phyloP scores from a whole-genome alignment of 2,113 vertebrate species.

The Prochilodus magdalenae region DNA sequence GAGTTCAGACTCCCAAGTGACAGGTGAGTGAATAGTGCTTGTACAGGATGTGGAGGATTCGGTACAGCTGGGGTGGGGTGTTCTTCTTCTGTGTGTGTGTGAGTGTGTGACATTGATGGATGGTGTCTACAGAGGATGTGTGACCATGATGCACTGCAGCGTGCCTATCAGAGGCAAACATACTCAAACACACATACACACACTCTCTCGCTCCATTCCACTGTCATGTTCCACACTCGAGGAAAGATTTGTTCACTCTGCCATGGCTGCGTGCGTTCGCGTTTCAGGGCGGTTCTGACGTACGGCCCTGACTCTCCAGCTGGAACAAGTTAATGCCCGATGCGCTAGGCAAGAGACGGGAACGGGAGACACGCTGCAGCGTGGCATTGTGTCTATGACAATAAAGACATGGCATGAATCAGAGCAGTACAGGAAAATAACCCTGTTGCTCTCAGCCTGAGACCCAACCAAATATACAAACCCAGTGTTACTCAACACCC shows the following conservation, averaged over 20 bases:
- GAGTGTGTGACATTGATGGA: background rate
- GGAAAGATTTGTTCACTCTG: background rate
- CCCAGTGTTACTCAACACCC: background rate
- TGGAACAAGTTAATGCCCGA: constrained; percentile 12
- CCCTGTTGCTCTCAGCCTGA: background rate
- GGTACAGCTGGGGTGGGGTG: background rate
- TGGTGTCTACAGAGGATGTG: constrained; percentile 15
- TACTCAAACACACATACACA: background rate
- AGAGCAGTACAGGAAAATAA: background rate
- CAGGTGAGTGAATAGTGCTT: background rate
- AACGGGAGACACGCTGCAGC: background rate
- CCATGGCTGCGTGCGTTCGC: background rate
- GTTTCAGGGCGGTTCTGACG: background rate
- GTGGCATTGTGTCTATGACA: background rate
- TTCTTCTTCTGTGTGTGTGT: background rate
- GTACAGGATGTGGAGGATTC: background rate
- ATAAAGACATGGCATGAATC: background rate
- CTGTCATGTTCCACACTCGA: background rate
- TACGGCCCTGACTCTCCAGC: background rate
- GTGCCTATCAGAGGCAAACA: background rate
- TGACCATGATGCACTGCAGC: background rate
- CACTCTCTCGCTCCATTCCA: background rate
- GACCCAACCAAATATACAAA: background rate
- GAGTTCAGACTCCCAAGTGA: background rate
- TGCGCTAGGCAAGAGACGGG: background rate